Percentiles rank a stretch among this genome's conserved stretches.
Conservation (phyloP, 1,140 invertebrate species). For the Ridgeia piscesae region DNA sequence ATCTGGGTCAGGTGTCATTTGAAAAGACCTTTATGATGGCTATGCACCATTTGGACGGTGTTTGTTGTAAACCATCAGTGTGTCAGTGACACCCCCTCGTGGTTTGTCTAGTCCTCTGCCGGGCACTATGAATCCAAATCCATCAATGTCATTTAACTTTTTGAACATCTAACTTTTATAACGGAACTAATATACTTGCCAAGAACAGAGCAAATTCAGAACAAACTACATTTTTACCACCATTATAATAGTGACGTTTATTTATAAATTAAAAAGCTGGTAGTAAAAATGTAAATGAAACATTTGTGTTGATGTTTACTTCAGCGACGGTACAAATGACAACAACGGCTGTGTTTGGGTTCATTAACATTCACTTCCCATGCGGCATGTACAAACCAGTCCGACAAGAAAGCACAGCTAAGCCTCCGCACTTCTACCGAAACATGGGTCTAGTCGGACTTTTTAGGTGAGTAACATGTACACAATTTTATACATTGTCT, state of each 20-base stretch:
- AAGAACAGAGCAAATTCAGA: too few relatives aligned
- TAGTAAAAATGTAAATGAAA: not conserved
- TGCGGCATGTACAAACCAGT: conserved; percentile 63
- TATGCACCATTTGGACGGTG: too few relatives aligned
- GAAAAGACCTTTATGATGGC: too few relatives aligned
- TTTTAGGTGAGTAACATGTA: conserved; percentile 63
- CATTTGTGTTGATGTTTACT: conserved; percentile 22
- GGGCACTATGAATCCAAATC: too few relatives aligned
- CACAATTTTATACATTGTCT: not conserved
- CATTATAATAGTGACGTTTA: not conserved
- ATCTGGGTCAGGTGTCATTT: too few relatives aligned
- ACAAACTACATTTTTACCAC: too few relatives aligned
- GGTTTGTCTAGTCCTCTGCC: too few relatives aligned
- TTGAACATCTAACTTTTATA: too few relatives aligned
- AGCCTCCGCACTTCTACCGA: conserved; percentile 72
- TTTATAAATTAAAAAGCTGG: not conserved
- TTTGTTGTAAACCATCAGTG: too few relatives aligned
- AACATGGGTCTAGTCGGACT: conserved; percentile 78
- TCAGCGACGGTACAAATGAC: conserved; percentile 70
- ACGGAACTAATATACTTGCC: too few relatives aligned
- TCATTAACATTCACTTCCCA: conserved; percentile 74
- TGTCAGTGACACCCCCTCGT: too few relatives aligned
- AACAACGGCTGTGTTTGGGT: conserved; percentile 75
- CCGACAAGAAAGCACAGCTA: conserved; percentile 61
- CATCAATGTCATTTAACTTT: too few relatives aligned